A percentile compares a stretch with the other conserved stretches of the same genome.
These are phyloP conservation scores for Spinibarbus caldwelli DNA, from an alignment of 2,797 vertebrate genomes.

Conservation along the genomic window DNA sequence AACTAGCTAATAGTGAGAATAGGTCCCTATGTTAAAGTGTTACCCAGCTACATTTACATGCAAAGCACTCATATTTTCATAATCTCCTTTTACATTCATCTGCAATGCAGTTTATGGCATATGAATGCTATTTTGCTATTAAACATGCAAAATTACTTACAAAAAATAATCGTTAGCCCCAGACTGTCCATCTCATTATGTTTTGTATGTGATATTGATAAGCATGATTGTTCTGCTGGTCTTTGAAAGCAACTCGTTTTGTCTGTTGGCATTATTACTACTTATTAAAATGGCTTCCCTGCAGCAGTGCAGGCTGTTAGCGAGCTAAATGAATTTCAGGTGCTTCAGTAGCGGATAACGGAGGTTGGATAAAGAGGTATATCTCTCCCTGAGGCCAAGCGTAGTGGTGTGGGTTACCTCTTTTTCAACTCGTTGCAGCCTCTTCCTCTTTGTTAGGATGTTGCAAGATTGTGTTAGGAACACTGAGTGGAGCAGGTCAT, in stretches of 20 bases:
- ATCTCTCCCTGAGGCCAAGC: slow-evolving; percentile 57
- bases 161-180: slow-evolving; percentile 29
- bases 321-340: slow-evolving; percentile 78
- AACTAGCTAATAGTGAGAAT: not conserved
- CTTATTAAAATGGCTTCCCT: slow-evolving; percentile 78
- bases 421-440: slow-evolving; percentile 67
- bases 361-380: slow-evolving; percentile 66
- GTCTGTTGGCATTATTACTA: slow-evolving; percentile 74
- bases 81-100: not conserved
- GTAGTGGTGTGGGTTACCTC: slow-evolving; percentile 63
- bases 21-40: not conserved
- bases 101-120: slow-evolving; percentile 12
- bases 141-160: slow-evolving; percentile 43
- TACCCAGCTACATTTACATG: not conserved
- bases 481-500: slow-evolving; percentile 42
- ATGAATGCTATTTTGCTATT: slow-evolving; percentile 23
- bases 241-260: slow-evolving; percentile 69
- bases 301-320: slow-evolving; percentile 72
- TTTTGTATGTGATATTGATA: slow-evolving; percentile 62
- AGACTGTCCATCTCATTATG: slow-evolving; percentile 54
- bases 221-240: slow-evolving; percentile 58
- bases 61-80: not conserved
- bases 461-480: slow-evolving; percentile 46
- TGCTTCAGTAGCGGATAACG: slow-evolving; percentile 70
- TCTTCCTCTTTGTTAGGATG: slow-evolving; percentile 59